Evolutionary conservation across 2,113 vertebrate species (phyloP).

Genomic region (Benitochromis conjunctus): DNA sequence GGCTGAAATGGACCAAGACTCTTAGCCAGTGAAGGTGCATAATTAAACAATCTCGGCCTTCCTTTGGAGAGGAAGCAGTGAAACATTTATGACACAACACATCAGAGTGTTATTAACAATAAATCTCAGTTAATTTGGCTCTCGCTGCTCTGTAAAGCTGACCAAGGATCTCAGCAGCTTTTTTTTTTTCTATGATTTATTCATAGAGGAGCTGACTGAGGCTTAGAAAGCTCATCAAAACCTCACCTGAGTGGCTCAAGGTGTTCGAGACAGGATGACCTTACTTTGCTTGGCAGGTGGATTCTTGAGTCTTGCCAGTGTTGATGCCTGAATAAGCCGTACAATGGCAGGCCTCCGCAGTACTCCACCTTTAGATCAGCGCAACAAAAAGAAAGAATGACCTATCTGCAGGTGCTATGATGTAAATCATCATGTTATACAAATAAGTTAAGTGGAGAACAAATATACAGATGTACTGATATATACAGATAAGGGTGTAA

Average conservation of each 20-base stretch:
- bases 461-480: too few relatives aligned
- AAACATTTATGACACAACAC: background rate
- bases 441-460: too few relatives aligned
- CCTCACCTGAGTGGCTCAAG: background rate
- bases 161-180: background rate
- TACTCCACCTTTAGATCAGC: background rate
- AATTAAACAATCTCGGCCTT: background rate
- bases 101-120: conserved; percentile 6
- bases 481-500: too few relatives aligned
- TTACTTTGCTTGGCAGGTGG: background rate
- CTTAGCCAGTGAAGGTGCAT: background rate
- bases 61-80: background rate
- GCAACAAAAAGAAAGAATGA: background rate
- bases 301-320: background rate
- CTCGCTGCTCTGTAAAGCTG: background rate
- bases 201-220: background rate
- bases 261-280: background rate
- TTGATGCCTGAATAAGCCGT: background rate
- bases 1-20: background rate
- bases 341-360: background rate
- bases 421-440: background rate
- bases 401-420: background rate
- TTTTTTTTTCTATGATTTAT: background rate
- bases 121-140: conserved; percentile 1
- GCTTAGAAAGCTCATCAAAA: background rate